Evolutionary conservation across 2,113 vertebrate species (phyloP).

Genomic region (Calidris pygmaea): DNA sequence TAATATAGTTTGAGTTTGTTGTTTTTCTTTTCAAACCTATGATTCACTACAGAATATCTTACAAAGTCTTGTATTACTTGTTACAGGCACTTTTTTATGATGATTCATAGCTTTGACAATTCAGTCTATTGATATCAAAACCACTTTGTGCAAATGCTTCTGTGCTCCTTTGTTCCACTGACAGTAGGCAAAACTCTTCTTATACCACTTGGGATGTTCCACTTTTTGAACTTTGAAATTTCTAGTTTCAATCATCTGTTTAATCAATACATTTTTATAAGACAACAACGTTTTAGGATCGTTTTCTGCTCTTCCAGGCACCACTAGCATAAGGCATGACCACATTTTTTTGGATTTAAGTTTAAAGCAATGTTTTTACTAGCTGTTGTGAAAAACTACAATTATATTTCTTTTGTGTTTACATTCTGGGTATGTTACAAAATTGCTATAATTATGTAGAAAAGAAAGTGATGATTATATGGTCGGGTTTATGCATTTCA

Average conservation of each 20-base stretch:
- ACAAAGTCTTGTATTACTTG: background rate
- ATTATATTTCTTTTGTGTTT: slow-evolving; percentile 63
- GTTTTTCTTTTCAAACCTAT: background rate
- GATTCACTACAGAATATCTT: slow-evolving; percentile 7
- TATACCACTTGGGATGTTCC: background rate
- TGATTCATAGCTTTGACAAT: slow-evolving; percentile 44
- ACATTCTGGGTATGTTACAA: slow-evolving; percentile 49
- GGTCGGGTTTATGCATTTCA: slow-evolving; percentile 45
- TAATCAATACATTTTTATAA: background rate
- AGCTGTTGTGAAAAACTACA: slow-evolving; percentile 48
- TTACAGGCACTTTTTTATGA: background rate
- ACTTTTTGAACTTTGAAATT: background rate
- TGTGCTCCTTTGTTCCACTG: slow-evolving; percentile 5
- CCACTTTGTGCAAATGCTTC: background rate
- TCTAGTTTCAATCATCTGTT: background rate
- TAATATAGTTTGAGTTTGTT: background rate
- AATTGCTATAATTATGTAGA: slow-evolving; percentile 71
- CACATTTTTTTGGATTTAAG: background rate
- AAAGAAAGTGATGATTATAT: slow-evolving; percentile 60
- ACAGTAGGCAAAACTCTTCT: background rate
- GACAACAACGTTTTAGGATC: background rate
- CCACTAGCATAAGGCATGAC: background rate
- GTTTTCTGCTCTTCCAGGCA: background rate
- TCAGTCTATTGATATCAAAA: slow-evolving; percentile 44
- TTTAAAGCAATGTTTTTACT: slow-evolving; percentile 34